Evolutionary conservation across 2,888 invertebrate species (phyloP), one percentile per base, ranked within the genome.

Genomic region (Drosophila subquinaria): DNA sequence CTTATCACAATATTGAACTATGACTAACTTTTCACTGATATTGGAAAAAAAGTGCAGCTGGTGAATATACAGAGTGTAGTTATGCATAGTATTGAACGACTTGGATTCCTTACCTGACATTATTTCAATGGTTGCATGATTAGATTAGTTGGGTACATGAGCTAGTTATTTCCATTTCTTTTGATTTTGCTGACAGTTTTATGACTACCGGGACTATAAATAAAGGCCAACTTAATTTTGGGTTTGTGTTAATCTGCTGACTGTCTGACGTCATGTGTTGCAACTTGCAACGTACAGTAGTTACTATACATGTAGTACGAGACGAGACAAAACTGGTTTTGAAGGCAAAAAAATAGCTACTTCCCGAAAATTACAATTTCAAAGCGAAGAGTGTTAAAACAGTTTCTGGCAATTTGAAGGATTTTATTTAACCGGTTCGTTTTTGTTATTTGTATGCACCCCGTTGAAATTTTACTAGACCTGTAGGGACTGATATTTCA

Each of bases 381-480:
- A 20, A 10, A 52, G 15, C 40, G 9, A 42, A 56, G 52, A 45
- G 40, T 35, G 40, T 52, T 45, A 3, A 15, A 56, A 52, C 72
- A 43, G 51, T 61, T 48, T 61, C 64, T 59, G 65, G 55, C 61
- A 35, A 71, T 66, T 57, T 60, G 17, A 15, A 13, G 27, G 42
- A 61, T n/a, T 30, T 10, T 15, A 9, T 68, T 55, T 72, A 78
- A 83, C 82, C 85, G 76, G 85, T 81, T 84, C 43, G 36, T 42
- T 45, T 23, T 51, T 61, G 50, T n/a, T 40, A 9, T 56, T 30
- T n/a, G 6, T 1, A 17, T 13, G 43, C 48, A 43, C 48, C 33
- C 48, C 55, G 38, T 27, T 27, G 23, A 27, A 27, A 27, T 27
- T 27, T 4, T 5, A 27, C 23, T 27, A 27, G 5, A 5, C 23